Evolutionary conservation across 2,888 invertebrate genomes (phyloP), one percentile per base, ranked within the genome.

Genomic region (Willowsia nigromaculata): DNA sequence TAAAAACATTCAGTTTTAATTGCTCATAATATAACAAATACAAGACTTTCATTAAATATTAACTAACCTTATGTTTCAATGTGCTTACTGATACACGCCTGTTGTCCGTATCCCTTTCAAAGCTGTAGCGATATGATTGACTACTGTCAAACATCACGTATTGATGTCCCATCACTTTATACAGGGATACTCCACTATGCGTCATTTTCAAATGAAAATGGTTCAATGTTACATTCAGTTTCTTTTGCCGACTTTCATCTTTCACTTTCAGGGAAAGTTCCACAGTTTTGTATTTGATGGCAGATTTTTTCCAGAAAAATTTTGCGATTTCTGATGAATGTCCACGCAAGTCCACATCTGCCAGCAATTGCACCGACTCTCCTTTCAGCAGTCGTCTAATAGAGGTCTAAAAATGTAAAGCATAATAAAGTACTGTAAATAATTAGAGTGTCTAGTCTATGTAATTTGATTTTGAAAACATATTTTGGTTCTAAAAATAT

Each of bases 271-370:
- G 43, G 18, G 47, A 15, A 11, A 90, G 37, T 27, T 83, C 76
- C 11, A 89, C 33, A 0, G 27, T 40, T 50, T 65, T 82, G n/a
- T 83, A 90, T 50, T 90, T 90, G 11, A 90, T 25, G 1, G 90
- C 89, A 0, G 18, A n/a, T 71, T 62, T 81, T 11, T 56, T 22
- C 1, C 6, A 2, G 15, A 27, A 11, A 7, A 30, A 9, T 9
- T 1, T 15, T 22, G 43, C 11, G 11, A 1, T 1, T 62, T 6
- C 30, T 15, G 0, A 6, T 15, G 62, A 30, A 9, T 62, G 25
- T 7, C 53, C 1, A 18, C 53, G n/a, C 62, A 13, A 27, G 62
- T 47, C 15, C 1, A 88, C 13, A 37, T 89, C 50, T n/a, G 89
- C 74, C 33, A 15, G 50, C 6, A 90, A 13, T 0, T 22, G 1